Evolutionary conservation across 2,797 vertebrate species (phyloP).

Genomic region (Trachops cirrhosus): DNA sequence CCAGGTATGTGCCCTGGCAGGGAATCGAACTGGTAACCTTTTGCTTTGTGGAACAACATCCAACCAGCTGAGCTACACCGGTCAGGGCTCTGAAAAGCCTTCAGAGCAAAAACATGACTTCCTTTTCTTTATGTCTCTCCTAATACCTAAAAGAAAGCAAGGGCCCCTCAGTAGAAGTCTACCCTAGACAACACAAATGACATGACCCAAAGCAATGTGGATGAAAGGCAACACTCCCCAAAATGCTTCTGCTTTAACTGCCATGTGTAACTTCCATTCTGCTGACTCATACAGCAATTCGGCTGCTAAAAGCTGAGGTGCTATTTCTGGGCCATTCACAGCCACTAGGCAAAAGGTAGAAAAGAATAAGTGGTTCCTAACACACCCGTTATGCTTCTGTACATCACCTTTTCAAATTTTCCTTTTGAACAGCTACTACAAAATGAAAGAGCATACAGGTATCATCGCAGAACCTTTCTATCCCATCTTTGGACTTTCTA

Average conservation of each 20-base stretch:
- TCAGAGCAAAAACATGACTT: background rate
- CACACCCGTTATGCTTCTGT: background rate
- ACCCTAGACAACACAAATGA: background rate
- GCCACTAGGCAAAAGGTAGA: background rate
- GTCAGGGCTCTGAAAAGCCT: background rate
- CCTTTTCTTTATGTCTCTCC: background rate
- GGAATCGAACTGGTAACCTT: background rate
- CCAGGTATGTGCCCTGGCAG: background rate
- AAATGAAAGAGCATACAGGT: background rate
- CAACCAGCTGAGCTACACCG: background rate
- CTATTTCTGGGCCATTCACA: background rate
- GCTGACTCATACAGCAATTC: background rate
- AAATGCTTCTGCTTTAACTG: background rate
- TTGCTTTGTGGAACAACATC: background rate
- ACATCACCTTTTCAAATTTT: background rate
- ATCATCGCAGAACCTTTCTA: background rate
- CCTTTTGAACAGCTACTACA: background rate
- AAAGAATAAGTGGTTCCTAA: background rate
- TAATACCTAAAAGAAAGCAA: background rate
- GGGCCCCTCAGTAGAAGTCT: background rate
- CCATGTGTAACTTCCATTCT: background rate
- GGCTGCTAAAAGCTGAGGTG: background rate
- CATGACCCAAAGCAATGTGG: background rate
- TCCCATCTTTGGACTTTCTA: background rate
- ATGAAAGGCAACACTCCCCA: background rate